These are phyloP conservation scores for Nycticebus coucang DNA, from an alignment of 2,113 vertebrate genomes.

Conservation along the genomic window DNA sequence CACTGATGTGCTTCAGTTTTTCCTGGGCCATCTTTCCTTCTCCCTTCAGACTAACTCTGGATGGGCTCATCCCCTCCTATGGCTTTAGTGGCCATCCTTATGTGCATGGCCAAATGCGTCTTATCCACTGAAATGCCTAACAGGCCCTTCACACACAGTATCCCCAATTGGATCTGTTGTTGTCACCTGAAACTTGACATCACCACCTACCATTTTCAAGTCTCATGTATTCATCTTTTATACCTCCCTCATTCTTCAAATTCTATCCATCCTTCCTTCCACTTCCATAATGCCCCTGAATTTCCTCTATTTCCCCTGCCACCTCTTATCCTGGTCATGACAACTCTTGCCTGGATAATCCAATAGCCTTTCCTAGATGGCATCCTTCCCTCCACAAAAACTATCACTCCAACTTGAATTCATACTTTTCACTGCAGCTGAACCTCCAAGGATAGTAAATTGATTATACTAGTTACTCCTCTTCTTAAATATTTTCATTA, in stretches of 20 bases:
- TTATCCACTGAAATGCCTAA: neutral
- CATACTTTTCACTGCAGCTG: neutral
- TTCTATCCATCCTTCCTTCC: neutral
- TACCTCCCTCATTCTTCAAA: neutral
- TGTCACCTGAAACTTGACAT: neutral
- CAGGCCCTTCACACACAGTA: neutral
- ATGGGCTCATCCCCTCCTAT: neutral
- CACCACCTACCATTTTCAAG: neutral
- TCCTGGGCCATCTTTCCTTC: neutral
- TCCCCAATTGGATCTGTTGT: neutral
- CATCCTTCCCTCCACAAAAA: neutral
- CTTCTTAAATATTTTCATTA: neutral
- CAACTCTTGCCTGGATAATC: neutral
- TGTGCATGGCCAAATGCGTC: neutral
- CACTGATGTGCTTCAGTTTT: neutral
- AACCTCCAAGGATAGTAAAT: neutral
- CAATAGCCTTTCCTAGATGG: neutral
- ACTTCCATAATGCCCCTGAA: neutral
- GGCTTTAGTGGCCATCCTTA: neutral
- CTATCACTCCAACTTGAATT: neutral
- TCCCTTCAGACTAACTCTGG: neutral
- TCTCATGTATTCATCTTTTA: neutral
- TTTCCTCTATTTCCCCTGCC: neutral
- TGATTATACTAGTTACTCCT: neutral
- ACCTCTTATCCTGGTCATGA: neutral